Evolutionary conservation across 2,797 vertebrate genomes (phyloP), one percentile per base, ranked within the genome.

Genomic region (Eospalax fontanierii): DNA sequence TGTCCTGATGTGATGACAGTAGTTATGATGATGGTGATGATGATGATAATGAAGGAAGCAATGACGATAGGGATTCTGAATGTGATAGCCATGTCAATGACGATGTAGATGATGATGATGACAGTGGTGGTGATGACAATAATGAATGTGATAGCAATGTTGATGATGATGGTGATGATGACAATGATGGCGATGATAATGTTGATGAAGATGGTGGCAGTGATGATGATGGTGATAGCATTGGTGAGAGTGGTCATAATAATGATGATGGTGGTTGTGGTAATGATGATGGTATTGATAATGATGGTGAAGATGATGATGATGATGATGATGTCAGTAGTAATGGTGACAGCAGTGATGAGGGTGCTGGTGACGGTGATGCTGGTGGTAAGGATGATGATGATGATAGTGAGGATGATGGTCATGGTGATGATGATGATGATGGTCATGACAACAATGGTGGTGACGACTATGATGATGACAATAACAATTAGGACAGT

Each of bases 221-320:
- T 26, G 8, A 50, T 54, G 75, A 19, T 54, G 26, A 75, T 24
- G 40, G 30, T 7, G 33, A 0, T 9, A 11, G 14, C 46, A 63
- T 11, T 24, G 21, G 50, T 75, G 40, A 6, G 16, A 22, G 18
- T 46, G 40, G 26, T 74, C 35, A 7, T 3, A 3, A 19, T 0
- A 30, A 7, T 2, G 35, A 14, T 54, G 10, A 1, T 59, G 2
- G 0, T 28, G 59, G 9, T 2, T 4, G 2, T 11, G n/a, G 0
- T 70, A 16, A 1, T 3, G 18, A 0, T 26, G 43, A 5, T 21
- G 61, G 1, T 35, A n/a, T 14, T 4, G 2, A 12, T 16, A 8
- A 15, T 10, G 26, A 28, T 7, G 28, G 35, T 7, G 22, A 2
- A 1, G 0, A 19, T 30, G n/a, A 22, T 81, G 3, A 1, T 18